Evolutionary conservation across 2,113 vertebrate genomes (phyloP), one percentile per base, ranked within the genome.

Genomic region (Psephotus haematonotus): DNA sequence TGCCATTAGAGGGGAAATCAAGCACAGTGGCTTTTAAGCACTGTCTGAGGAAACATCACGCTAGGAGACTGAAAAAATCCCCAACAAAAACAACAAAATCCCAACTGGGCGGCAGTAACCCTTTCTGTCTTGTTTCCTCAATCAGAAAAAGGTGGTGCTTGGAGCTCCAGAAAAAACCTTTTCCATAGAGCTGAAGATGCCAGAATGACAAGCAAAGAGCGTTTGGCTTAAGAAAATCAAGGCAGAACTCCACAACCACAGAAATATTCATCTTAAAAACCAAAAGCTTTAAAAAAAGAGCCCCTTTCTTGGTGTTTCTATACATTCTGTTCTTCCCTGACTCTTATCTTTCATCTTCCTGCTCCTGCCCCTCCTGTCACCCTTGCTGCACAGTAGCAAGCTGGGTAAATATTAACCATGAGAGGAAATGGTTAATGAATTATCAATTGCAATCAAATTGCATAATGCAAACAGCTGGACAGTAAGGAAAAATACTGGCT

Each of bases 381-480:
- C 69, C 50, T 44, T 55, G 39, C 89, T 76, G 84, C 89, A 94
- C 89, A 95, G 96, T 92, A 95, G 94, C 94, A 65, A 79, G 53
- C 62, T 59, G 60, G 83, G 72, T 95, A 97, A 97, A 96, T 74
- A 97, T 97, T 98, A 97, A 98, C 96, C 82, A n/a, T 1, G 20
- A 92, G 74, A 79, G 90, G 77, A 90, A 97, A 96, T 97, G 82
- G 96, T 97, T 97, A 94, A 94, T 97, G 94, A 95, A 87, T 79
- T 92, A 92, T 88, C 92, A 93, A 86, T 82, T 53, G 16, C 65
- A 65, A 95, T 95, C 88, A 80, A 96, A 81, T 92, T 92, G 86
- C 88, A 91, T 75, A 94, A 94, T 18, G 46, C 71, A 91, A 96
- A 94, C 62, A 75, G 29, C 65, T 55, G 44, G 37, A 71, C 0